Conservation (phyloP, 1,140 invertebrate species). For the Zaprionus lachaisei region DNA sequence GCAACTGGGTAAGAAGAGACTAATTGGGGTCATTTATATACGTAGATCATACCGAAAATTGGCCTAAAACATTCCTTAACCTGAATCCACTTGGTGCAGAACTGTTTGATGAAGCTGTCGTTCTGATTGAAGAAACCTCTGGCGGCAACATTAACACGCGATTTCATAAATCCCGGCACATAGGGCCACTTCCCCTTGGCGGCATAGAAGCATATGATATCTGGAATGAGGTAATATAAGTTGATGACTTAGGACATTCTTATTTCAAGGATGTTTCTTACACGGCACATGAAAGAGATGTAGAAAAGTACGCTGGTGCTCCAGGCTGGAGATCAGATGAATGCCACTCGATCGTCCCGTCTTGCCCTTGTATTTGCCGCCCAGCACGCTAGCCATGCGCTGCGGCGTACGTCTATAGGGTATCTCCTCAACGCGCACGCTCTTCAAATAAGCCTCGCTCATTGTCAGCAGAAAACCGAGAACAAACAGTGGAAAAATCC, state of each 20-base stretch:
- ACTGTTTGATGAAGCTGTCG: constrained; percentile 72
- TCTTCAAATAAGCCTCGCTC: constrained; percentile 61
- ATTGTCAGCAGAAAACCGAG: constrained; percentile 51
- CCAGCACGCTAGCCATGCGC: not conserved
- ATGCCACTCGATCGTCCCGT: constrained; percentile 55
- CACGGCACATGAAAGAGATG: constrained; percentile 80
- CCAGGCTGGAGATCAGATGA: constrained; percentile 67
- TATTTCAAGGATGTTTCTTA: constrained; percentile 26
- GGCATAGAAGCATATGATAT: constrained; percentile 82
- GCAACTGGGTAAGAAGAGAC: not conserved
- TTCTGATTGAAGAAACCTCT: constrained; percentile 69
- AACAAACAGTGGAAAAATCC: constrained; percentile 60
- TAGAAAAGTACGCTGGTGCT: constrained; percentile 71
- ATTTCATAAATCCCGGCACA: constrained; percentile 77
- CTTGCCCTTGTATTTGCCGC: not conserved
- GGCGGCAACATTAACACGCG: constrained; percentile 65
- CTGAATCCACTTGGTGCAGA: constrained; percentile 79
- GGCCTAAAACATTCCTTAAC: constrained; percentile 81
- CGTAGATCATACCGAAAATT: constrained; percentile 59
- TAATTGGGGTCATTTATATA: not conserved
- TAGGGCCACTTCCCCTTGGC: constrained; percentile 83
- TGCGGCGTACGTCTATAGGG: constrained; percentile 44
- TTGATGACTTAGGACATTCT: no score
- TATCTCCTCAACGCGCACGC: constrained; percentile 72
- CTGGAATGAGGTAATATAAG: constrained; percentile 29